These are phyloP conservation scores for Tenthredo mesomela DNA, from an alignment of 2,888 invertebrate species.

Conservation along the genomic window DNA sequence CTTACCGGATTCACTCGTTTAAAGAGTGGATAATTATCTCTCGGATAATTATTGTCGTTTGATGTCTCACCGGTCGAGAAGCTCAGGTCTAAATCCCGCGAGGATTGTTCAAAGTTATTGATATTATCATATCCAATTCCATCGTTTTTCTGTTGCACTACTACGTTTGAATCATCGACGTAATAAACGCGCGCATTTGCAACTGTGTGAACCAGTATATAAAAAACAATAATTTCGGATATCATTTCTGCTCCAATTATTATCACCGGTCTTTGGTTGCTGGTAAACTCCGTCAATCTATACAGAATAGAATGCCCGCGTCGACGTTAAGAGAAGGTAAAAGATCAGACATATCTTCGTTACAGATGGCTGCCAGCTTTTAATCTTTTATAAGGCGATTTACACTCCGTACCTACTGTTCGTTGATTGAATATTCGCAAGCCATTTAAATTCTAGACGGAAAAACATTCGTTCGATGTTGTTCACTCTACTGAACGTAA, in stretches of 20 bases:
- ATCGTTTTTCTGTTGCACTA: constrained; percentile 55
- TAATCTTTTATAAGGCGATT: constrained; percentile 68
- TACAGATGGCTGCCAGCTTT: constrained; percentile 31
- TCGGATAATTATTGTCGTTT: constrained; percentile 54
- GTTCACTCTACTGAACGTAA: constrained; percentile 21
- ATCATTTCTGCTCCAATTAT: constrained; percentile 56
- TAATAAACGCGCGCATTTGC: constrained; percentile 62
- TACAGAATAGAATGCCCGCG: neutral
- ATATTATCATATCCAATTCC: constrained; percentile 54
- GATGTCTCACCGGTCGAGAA: constrained; percentile 65
- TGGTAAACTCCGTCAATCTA: neutral
- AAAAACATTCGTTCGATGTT: constrained; percentile 17
- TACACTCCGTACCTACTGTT: neutral
- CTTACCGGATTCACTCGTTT: constrained; percentile 40
- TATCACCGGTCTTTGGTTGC: neutral
- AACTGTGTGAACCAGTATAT: constrained; percentile 48
- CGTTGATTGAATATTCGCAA: constrained; percentile 43
- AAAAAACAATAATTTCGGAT: constrained; percentile 57
- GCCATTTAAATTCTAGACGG: constrained; percentile 32
- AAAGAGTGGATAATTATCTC: constrained; percentile 36
- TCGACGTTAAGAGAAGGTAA: constrained; percentile 12
- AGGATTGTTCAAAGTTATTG: constrained; percentile 65
- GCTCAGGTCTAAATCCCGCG: constrained; percentile 70
- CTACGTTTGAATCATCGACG: constrained; percentile 57
- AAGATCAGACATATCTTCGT: constrained; percentile 52